These are phyloP conservation scores for Acropternis orthonyx DNA, from an alignment of 2,797 vertebrate species.

Conservation along the genomic window DNA sequence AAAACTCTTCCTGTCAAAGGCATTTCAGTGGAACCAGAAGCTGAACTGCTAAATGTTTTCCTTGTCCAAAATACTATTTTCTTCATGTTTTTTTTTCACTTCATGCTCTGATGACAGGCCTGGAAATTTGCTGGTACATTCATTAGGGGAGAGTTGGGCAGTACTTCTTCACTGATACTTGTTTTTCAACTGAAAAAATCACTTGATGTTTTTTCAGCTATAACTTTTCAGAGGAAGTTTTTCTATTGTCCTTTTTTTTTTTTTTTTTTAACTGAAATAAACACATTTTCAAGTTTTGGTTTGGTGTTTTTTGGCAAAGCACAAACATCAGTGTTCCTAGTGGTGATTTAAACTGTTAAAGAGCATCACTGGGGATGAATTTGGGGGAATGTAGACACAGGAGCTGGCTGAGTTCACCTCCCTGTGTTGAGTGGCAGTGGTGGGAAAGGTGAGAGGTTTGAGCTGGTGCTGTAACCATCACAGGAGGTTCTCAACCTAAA, in stretches of 20 bases:
- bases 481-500: not conserved
- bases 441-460: not conserved
- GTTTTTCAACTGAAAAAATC: not conserved
- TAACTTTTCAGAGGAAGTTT: not conserved
- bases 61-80: conserved; percentile 17
- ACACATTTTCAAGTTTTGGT: not conserved
- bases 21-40: conserved; percentile 20
- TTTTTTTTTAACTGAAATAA: not conserved
- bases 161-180: not conserved
- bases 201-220: not conserved
- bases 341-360: not conserved
- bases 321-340: not conserved
- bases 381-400: not conserved
- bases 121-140: not conserved
- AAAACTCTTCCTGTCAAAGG: conserved; percentile 26
- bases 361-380: not conserved
- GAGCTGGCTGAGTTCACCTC: not conserved
- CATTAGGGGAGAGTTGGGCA: not conserved
- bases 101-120: not conserved
- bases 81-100: not conserved
- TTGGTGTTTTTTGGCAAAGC: not conserved
- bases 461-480: not conserved
- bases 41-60: not conserved
- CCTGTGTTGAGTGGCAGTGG: not conserved
- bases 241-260: not conserved